These are phyloP conservation scores for Meloidogyne floridensis DNA, from an alignment of 1,140 invertebrate species.

Conservation along the genomic window DNA sequence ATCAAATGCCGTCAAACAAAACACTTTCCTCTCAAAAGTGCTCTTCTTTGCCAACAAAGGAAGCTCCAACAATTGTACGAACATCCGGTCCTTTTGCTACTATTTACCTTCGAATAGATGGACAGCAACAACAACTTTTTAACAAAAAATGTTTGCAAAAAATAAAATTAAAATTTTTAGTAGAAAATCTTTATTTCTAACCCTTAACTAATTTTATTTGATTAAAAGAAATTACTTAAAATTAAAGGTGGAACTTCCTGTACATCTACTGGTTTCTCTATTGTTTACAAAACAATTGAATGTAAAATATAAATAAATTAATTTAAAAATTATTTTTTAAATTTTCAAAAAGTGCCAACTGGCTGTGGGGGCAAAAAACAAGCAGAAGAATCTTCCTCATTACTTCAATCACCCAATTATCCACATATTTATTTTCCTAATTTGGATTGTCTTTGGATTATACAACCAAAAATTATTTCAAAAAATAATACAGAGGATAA, in stretches of 20 bases:
- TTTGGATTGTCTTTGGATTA: conserved; percentile 66
- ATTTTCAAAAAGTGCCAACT: conserved; percentile 57
- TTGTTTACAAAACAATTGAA: conserved; percentile 66
- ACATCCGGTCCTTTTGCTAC: conserved; percentile 37
- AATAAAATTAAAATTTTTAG: too few species aligned
- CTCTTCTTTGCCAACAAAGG: conserved; percentile 6
- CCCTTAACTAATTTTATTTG: too few species aligned
- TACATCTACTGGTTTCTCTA: conserved; percentile 53
- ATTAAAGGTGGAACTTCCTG: conserved; percentile 11
- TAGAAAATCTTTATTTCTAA: too few species aligned
- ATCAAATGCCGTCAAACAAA: conserved; percentile 29
- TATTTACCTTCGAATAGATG: conserved; percentile 35
- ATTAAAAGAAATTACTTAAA: too few species aligned
- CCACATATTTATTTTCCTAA: conserved; percentile 59
- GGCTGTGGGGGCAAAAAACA: conserved; percentile 51
- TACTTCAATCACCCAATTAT: conserved; percentile 62
- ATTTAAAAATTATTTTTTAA: not conserved
- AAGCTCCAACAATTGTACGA: conserved; percentile 20
- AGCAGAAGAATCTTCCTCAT: conserved; percentile 40
- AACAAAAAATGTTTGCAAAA: not conserved
- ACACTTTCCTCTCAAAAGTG: conserved; percentile 30
- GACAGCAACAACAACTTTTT: not conserved
- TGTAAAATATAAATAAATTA: conserved; percentile 57
- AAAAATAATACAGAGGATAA: not conserved
- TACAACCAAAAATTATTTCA: conserved; percentile 39